Evolutionary conservation across 2,888 invertebrate genomes (phyloP).

Genomic region (Dioctria linearis): DNA sequence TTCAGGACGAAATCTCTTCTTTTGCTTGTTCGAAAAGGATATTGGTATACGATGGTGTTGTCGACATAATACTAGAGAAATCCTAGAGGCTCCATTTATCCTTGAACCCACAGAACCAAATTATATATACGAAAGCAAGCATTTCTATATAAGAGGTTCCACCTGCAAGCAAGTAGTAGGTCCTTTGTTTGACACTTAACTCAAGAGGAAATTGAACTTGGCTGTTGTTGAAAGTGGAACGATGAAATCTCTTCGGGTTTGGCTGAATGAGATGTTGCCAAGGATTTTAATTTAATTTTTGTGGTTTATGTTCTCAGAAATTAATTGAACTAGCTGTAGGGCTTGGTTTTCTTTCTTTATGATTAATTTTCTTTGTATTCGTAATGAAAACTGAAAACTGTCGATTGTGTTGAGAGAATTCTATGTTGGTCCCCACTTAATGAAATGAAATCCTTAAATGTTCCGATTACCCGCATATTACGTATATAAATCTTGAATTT

Average conservation of each 20-base stretch:
- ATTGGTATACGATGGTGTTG: slow-evolving; percentile 20
- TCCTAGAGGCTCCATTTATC: slow-evolving; percentile 38
- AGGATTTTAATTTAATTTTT: slow-evolving; percentile 60
- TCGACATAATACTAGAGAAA: slow-evolving; percentile 21
- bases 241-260: slow-evolving; percentile 14
- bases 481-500: too few relatives aligned
- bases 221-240: slow-evolving; percentile 51
- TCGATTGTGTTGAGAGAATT: not conserved
- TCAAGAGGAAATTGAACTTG: slow-evolving; percentile 43
- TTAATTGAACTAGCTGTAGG: slow-evolving; percentile 59
- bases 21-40: not conserved
- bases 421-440: not conserved
- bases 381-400: slow-evolving; percentile 13
- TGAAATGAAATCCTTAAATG: not conserved
- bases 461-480: too few relatives aligned
- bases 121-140: too few relatives aligned
- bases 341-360: slow-evolving; percentile 47
- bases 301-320: slow-evolving; percentile 60
- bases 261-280: slow-evolving; percentile 55
- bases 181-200: not conserved
- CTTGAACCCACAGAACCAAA: slow-evolving; percentile 55
- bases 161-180: slow-evolving; percentile 25
- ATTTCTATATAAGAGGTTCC: too few relatives aligned
- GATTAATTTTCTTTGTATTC: slow-evolving; percentile 24
- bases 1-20: slow-evolving; percentile 8